A percentile compares a stretch with the other conserved stretches of the same genome.
Evolutionary conservation across 2,113 vertebrate genomes (phyloP).

Genomic region (western clawed frog (Xenopus tropicalis)): DNA sequence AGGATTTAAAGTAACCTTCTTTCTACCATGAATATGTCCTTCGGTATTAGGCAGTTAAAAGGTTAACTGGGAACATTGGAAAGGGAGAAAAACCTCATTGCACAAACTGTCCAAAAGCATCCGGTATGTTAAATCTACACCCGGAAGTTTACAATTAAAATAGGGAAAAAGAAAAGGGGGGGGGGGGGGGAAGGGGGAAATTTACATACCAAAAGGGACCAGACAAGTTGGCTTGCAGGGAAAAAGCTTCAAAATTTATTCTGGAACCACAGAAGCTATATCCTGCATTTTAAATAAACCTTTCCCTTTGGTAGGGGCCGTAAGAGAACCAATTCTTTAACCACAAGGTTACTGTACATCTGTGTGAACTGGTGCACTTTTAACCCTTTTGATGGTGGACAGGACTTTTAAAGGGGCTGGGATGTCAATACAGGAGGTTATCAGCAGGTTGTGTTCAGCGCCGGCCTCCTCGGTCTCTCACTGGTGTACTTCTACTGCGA

Average conservation of each 20-base stretch:
- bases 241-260: background rate
- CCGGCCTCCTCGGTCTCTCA: constrained; percentile 77
- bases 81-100: constrained; percentile 47
- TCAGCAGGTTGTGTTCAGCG: constrained; percentile 47
- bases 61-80: constrained; percentile 38
- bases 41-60: background rate
- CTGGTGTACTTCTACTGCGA: constrained; percentile 73
- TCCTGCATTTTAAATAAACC: constrained; percentile 4
- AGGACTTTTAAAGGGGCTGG: constrained; percentile 11
- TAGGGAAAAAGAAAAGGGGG: constrained; percentile 10
- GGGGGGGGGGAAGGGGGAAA: background rate
- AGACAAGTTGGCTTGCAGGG: background rate
- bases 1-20: constrained; percentile 17
- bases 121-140: constrained; percentile 48
- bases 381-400: constrained; percentile 8
- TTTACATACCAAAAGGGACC: constrained; percentile 6
- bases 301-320: constrained; percentile 29
- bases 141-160: constrained; percentile 13
- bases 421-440: background rate
- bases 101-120: constrained; percentile 57
- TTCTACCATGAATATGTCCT: constrained; percentile 15
- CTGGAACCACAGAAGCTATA: constrained; percentile 1
- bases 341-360: constrained; percentile 1
- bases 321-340: background rate
- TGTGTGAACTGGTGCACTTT: constrained; percentile 1